phyloP scores from a whole-genome alignment of 1,140 invertebrate species.

The Glossosoma conforme region DNA sequence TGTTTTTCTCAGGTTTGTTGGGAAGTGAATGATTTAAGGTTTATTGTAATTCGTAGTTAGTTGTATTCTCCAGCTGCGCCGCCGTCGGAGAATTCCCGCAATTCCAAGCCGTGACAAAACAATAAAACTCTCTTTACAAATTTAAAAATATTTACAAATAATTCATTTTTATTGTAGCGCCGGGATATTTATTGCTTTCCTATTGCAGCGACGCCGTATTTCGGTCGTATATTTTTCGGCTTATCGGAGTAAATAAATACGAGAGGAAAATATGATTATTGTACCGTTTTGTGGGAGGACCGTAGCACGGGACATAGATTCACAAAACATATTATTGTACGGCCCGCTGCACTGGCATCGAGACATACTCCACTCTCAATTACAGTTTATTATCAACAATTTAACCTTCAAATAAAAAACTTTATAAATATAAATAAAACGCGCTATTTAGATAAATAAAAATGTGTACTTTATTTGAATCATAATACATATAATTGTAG shows the following conservation, averaged over 20 bases:
- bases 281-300: conserved; percentile 5
- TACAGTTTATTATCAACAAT: no score
- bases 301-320: not conserved
- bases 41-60: no score
- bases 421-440: no score
- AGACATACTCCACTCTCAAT: no score
- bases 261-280: conserved; percentile 12
- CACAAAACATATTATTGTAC: not conserved
- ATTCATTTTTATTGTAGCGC: conserved; percentile 50
- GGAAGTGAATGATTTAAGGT: no score
- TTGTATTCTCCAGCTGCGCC: conserved; percentile 3
- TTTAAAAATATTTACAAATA: conserved; percentile 33
- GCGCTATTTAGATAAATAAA: no score
- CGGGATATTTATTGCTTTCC: conserved; percentile 48
- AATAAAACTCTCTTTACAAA: conserved; percentile 13
- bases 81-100: conserved; percentile 4
- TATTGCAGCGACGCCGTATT: conserved; percentile 36
- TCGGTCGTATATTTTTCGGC: conserved; percentile 18
- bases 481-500: no score
- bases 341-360: no score
- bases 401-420: no score
- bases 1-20: not conserved
- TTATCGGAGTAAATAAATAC: conserved; percentile 16
- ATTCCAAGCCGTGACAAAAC: conserved; percentile 13
- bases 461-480: no score